phyloP scores from a whole-genome alignment of 1,140 invertebrate genomes.

The Aphaenogaster rudis region DNA sequence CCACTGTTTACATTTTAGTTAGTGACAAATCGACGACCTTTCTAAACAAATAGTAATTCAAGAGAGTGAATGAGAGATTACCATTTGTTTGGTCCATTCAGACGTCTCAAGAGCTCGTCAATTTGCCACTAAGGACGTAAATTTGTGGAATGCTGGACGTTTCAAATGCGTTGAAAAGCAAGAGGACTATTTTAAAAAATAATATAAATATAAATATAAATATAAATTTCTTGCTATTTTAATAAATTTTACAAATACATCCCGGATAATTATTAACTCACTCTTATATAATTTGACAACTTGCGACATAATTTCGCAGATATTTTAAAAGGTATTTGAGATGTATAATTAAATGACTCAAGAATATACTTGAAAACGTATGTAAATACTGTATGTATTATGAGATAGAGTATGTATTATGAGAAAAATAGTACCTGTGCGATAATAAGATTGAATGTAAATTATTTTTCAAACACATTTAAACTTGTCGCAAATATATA shows the following conservation, averaged over 20 bases:
- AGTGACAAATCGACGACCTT: neutral
- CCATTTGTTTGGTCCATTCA: neutral
- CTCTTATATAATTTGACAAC: neutral
- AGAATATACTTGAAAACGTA: neutral
- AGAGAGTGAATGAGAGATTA: neutral
- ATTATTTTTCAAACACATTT: conserved; percentile 48
- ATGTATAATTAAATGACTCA: conserved; percentile 31
- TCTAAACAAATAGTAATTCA: neutral
- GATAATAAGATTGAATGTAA: conserved; percentile 43
- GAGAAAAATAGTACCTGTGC: conserved; percentile 58
- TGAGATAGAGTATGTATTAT: conserved; percentile 25
- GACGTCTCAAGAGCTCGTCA: neutral
- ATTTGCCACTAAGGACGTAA: neutral
- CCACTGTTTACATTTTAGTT: neutral
- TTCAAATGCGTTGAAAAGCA: neutral
- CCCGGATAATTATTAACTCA: neutral
- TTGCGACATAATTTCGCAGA: neutral
- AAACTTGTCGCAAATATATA: conserved; percentile 3
- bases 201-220: neutral
- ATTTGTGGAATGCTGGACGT: neutral
- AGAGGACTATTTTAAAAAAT: neutral
- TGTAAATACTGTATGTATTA: conserved; percentile 50
- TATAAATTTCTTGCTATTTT: neutral
- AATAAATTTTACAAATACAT: conserved; percentile 1
- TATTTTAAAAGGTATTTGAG: neutral